Conservation (phyloP, 2,113 vertebrate species). For the Amblyopsis rosae region DNA sequence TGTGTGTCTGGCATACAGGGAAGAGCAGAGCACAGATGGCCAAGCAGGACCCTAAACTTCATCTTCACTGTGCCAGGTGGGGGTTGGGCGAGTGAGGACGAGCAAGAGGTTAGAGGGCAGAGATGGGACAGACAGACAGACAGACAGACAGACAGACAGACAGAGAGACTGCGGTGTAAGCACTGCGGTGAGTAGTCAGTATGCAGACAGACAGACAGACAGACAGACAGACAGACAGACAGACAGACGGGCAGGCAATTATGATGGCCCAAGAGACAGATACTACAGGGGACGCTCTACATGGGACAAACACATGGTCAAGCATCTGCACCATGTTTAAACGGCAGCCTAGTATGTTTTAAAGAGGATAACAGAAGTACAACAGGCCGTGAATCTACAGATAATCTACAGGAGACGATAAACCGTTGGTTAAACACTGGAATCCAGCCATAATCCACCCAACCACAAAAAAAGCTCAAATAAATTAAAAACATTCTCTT, state of each 20-base stretch:
- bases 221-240: neutral
- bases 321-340: conserved; percentile 59
- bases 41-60: conserved; percentile 14
- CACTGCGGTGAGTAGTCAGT: too few relatives aligned
- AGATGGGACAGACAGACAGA: neutral
- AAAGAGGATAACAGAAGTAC: conserved; percentile 52
- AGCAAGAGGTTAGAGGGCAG: neutral
- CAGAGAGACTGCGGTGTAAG: too few relatives aligned
- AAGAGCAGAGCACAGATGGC: conserved; percentile 54
- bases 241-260: neutral
- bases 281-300: conserved; percentile 28
- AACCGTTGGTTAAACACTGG: conserved; percentile 20
- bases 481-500: neutral
- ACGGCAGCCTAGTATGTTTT: conserved; percentile 27
- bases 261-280: conserved; percentile 12
- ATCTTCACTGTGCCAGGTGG: neutral
- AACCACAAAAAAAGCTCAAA: conserved; percentile 2
- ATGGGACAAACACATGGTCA: conserved; percentile 58
- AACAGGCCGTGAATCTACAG: conserved; percentile 39
- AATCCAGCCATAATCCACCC: conserved; percentile 36
- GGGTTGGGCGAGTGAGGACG: conserved; percentile 30
- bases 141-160: neutral
- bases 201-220: neutral
- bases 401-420: conserved; percentile 43
- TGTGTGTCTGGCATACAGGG: neutral